Evolutionary conservation across 2,888 invertebrate genomes (phyloP).

Genomic region (Volucella inflata): DNA sequence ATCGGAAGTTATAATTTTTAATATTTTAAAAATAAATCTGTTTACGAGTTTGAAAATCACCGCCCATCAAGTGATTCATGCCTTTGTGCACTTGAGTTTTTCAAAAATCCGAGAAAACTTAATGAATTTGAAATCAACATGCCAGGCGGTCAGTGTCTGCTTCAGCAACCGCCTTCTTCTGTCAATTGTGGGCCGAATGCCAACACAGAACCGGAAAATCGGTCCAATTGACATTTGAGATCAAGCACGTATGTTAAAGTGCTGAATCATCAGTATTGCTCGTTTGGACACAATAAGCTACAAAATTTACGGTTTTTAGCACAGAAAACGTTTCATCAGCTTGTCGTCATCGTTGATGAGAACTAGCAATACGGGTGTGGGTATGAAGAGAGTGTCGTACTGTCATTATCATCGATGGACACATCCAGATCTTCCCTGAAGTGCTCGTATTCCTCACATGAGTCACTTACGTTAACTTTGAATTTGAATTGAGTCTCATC

Average conservation of each 20-base stretch:
- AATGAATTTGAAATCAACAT: constrained; percentile 41
- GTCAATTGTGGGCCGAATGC: constrained; percentile 38
- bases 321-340: constrained; percentile 30
- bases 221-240: constrained; percentile 61
- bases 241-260: constrained; percentile 32
- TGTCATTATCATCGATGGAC: constrained; percentile 57
- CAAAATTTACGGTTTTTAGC: constrained; percentile 32
- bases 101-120: constrained; percentile 22
- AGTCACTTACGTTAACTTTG: constrained; percentile 16
- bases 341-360: background rate
- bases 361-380: background rate
- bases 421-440: constrained; percentile 15
- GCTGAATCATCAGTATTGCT: constrained; percentile 49
- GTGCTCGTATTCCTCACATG: constrained; percentile 10
- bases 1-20: constrained; percentile 2
- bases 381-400: background rate
- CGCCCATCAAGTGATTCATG: constrained; percentile 24
- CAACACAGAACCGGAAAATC: constrained; percentile 57
- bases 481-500: constrained; percentile 38
- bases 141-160: constrained; percentile 7
- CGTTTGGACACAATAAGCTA: constrained; percentile 34
- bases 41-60: constrained; percentile 15
- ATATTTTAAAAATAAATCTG: constrained; percentile 60
- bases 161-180: constrained; percentile 11
- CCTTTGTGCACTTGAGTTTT: constrained; percentile 51